Evolutionary conservation across 2,797 vertebrate species (phyloP).

Genomic region (Gymnoscopelus braueri): DNA sequence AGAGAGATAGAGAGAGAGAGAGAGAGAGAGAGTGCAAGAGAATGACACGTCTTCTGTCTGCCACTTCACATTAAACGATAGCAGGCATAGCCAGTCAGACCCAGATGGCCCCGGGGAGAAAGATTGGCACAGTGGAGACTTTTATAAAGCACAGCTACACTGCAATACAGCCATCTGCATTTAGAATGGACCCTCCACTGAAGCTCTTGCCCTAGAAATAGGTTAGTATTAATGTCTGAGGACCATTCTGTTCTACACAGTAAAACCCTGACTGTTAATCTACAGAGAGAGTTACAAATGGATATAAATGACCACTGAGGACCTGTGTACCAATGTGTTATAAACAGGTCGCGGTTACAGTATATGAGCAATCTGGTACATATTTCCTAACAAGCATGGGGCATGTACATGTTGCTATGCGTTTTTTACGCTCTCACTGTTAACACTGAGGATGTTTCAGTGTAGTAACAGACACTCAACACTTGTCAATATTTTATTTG

Average conservation of each 20-base stretch:
- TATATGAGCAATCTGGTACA: constrained; percentile 37
- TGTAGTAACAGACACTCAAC: constrained; percentile 9
- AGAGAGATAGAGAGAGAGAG: not conserved
- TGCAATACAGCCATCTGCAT: constrained; percentile 70
- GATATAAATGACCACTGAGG: no score
- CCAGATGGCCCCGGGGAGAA: constrained; percentile 63
- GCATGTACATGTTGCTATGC: not conserved
- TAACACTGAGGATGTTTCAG: no score
- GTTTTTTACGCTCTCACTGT: no score
- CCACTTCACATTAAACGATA: constrained; percentile 73
- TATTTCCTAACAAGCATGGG: constrained; percentile 8
- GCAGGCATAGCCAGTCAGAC: constrained; percentile 71
- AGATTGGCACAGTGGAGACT: constrained; percentile 69
- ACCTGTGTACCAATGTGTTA: constrained; percentile 26
- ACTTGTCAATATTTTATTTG: constrained; percentile 15
- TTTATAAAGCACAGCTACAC: constrained; percentile 74
- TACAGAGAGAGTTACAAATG: no score
- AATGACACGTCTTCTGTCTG: constrained; percentile 67
- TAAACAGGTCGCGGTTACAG: constrained; percentile 53
- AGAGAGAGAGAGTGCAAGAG: constrained; percentile 40
- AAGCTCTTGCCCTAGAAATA: constrained; percentile 67
- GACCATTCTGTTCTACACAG: constrained; percentile 43
- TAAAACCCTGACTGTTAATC: no score
- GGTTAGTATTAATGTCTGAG: constrained; percentile 59
- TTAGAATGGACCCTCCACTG: constrained; percentile 71